Conservation (phyloP, 2,113 vertebrate species). For the Corythornis madagascariensis region DNA sequence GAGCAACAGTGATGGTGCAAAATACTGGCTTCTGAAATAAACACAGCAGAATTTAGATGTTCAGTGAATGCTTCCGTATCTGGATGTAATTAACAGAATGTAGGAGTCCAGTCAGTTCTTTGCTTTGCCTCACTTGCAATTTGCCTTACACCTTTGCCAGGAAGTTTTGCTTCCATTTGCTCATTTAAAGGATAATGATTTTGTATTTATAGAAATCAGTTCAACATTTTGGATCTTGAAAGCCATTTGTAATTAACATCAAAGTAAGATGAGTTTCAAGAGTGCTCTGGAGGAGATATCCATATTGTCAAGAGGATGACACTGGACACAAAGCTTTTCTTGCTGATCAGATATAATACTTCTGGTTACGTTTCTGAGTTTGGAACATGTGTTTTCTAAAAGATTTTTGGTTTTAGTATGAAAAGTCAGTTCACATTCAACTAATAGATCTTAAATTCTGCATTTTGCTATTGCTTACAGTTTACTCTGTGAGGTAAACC, state of each 20-base stretch:
- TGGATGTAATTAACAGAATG: background rate
- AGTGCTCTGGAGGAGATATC: background rate
- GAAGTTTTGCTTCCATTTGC: background rate
- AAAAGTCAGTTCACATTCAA: background rate
- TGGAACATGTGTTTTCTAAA: background rate
- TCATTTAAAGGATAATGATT: background rate
- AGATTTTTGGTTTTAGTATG: background rate
- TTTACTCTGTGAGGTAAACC: background rate
- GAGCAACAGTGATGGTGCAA: background rate
- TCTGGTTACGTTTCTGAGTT: background rate
- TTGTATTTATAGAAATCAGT: background rate
- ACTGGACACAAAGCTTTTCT: background rate
- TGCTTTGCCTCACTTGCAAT: background rate
- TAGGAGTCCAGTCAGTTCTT: background rate
- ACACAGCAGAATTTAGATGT: background rate
- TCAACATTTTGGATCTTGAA: background rate
- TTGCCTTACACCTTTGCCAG: background rate
- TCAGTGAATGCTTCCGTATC: background rate
- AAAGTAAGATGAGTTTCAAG: background rate
- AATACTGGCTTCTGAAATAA: background rate
- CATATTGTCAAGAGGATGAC: background rate
- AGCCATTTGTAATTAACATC: background rate
- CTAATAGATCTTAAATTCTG: rapidly evolving
- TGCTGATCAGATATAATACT: background rate
- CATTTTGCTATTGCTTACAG: rapidly evolving